Conservation (phyloP, 2,797 vertebrate genomes). For the Gobio occitaniae region DNA sequence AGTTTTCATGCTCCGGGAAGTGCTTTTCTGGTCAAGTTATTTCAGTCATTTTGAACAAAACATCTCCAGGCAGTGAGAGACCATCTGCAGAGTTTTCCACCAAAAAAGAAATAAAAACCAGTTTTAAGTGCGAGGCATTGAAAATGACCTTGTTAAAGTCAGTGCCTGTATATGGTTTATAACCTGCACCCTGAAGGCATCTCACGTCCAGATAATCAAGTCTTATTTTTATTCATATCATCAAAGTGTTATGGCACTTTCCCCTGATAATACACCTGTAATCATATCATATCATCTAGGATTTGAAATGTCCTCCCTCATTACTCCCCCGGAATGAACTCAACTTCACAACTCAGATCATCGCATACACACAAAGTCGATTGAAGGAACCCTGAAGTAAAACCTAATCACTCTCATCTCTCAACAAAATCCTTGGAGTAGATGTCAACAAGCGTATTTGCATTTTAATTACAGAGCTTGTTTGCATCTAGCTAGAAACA, state of each 20-base stretch:
- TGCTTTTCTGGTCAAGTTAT: not conserved
- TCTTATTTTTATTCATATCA: conserved; percentile 41
- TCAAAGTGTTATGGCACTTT: not conserved
- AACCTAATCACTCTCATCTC: conserved; percentile 28
- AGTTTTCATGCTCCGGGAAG: not conserved
- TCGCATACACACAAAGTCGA: conserved; percentile 22
- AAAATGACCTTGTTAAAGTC: conserved; percentile 35
- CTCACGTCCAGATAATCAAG: conserved; percentile 30
- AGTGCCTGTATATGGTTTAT: conserved; percentile 12
- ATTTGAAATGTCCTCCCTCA: conserved; percentile 24
- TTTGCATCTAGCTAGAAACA: conserved; percentile 39
- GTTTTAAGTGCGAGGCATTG: conserved; percentile 3
- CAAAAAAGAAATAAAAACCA: not conserved
- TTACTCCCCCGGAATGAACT: conserved; percentile 28
- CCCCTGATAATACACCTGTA: conserved; percentile 30
- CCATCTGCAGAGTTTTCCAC: not conserved
- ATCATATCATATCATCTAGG: conserved; percentile 15
- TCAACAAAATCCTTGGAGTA: conserved; percentile 35
- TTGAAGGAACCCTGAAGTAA: conserved; percentile 8
- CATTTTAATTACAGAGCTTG: conserved; percentile 55
- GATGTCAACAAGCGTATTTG: conserved; percentile 52
- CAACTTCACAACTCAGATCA: conserved; percentile 11
- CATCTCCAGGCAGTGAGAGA: not conserved
- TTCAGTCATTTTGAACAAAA: conserved; percentile 8
- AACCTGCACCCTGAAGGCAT: conserved; percentile 15